These are phyloP conservation scores for Austrofundulus limnaeus DNA, from an alignment of 2,113 vertebrate species.

Conservation along the genomic window DNA sequence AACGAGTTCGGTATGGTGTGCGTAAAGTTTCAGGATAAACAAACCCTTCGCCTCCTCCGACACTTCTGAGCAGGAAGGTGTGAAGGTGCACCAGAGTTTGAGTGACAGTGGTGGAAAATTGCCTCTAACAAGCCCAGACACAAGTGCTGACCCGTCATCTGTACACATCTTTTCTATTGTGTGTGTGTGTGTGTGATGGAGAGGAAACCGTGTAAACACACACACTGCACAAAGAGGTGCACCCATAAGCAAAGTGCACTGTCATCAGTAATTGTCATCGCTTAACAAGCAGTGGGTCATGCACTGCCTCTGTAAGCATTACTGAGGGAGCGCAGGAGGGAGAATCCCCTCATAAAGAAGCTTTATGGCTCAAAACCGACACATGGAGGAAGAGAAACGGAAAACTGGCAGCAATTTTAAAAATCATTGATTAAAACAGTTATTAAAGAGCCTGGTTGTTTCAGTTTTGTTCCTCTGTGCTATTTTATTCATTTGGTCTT, in stretches of 20 bases:
- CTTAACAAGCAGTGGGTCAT: slow-evolving; percentile 70
- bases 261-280: slow-evolving; percentile 72
- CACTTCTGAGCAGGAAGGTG: slow-evolving; percentile 1
- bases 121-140: slow-evolving; percentile 53
- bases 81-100: slow-evolving; percentile 8
- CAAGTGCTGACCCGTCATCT: slow-evolving; percentile 62
- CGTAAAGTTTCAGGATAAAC: slow-evolving; percentile 41
- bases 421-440: background rate
- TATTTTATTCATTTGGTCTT: background rate
- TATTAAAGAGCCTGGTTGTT: background rate
- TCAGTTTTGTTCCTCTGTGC: background rate
- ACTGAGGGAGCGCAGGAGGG: slow-evolving; percentile 47
- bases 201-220: slow-evolving; percentile 13
- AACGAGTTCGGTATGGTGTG: slow-evolving; percentile 26
- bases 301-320: slow-evolving; percentile 68
- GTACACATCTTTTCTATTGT: slow-evolving; percentile 45
- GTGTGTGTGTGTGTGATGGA: slow-evolving; percentile 5
- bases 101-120: slow-evolving; percentile 17
- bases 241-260: slow-evolving; percentile 53
- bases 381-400: slow-evolving; percentile 19
- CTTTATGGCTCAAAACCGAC: slow-evolving; percentile 39
- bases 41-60: slow-evolving; percentile 15
- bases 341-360: slow-evolving; percentile 45
- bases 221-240: slow-evolving; percentile 48
- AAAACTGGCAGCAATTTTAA: background rate